Evolutionary conservation across 2,888 invertebrate species (phyloP).

Genomic region (Eurytoma adleriae): DNA sequence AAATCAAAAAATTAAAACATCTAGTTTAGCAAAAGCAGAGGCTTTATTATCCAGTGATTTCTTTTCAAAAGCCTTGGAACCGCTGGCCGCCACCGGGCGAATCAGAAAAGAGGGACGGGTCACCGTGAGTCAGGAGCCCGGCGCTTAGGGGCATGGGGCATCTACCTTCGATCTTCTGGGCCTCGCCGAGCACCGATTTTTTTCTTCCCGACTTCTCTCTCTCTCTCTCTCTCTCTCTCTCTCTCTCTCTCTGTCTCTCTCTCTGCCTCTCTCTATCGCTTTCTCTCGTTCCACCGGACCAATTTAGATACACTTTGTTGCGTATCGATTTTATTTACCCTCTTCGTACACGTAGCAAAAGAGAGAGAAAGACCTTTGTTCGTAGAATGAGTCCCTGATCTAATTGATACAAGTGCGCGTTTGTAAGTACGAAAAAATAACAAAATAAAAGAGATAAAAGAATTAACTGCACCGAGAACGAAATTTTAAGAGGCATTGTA

Average conservation of each 20-base stretch:
- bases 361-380: no score
- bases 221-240: no score
- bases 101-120: slow-evolving; percentile 74
- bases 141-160: slow-evolving; percentile 65
- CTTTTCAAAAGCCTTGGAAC: slow-evolving; percentile 66
- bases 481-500: no score
- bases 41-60: slow-evolving; percentile 51
- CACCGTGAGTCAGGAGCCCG: slow-evolving; percentile 68
- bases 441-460: slow-evolving; percentile 4
- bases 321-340: no score
- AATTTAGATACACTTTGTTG: no score
- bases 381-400: background rate
- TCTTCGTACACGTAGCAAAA: no score
- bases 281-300: no score
- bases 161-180: slow-evolving; percentile 61
- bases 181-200: background rate
- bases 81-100: slow-evolving; percentile 75
- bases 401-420: slow-evolving; percentile 33
- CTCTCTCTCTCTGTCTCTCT: no score
- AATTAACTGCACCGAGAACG: background rate
- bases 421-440: slow-evolving; percentile 51
- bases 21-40: background rate
- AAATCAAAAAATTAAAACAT: slow-evolving; percentile 11
- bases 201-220: no score
- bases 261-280: no score